Percentiles rank a stretch among this genome's conserved stretches.
phyloP scores from a whole-genome alignment of 2,797 vertebrate species.

The Callimico goeldii region DNA sequence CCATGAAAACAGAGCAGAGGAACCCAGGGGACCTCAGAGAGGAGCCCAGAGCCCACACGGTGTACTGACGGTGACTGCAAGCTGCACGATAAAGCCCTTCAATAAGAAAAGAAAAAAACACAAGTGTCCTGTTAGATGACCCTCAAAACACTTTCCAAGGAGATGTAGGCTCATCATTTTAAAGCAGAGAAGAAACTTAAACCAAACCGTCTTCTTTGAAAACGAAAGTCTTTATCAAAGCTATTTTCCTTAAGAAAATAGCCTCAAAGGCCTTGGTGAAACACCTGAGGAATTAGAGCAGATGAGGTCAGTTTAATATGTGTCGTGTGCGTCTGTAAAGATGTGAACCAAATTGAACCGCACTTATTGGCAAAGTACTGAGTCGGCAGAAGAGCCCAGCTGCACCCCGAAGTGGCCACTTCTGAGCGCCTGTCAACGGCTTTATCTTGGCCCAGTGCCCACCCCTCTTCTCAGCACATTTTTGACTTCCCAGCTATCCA shows the following conservation, averaged over 20 bases:
- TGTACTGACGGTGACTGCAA: fast-evolving
- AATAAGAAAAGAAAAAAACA: not conserved
- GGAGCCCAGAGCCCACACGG: fast-evolving
- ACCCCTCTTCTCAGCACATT: not conserved
- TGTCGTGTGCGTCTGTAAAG: not conserved
- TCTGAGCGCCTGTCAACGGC: not conserved
- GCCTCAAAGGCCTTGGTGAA: not conserved
- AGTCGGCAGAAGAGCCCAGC: slow-evolving; percentile 38
- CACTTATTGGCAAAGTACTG: slow-evolving; percentile 17
- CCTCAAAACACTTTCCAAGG: slow-evolving; percentile 11
- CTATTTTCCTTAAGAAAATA: slow-evolving; percentile 42
- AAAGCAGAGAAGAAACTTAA: slow-evolving; percentile 31
- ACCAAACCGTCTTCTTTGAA: slow-evolving; percentile 14
- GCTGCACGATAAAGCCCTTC: not conserved
- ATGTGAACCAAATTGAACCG: not conserved
- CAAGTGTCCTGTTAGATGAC: not conserved
- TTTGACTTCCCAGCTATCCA: slow-evolving; percentile 14
- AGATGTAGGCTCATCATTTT: not conserved
- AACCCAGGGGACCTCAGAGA: not conserved
- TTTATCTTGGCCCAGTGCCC: not conserved
- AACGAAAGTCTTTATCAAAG: slow-evolving; percentile 51
- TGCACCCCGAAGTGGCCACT: slow-evolving; percentile 10
- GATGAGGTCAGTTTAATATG: slow-evolving; percentile 44
- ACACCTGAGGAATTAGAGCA: slow-evolving; percentile 38
- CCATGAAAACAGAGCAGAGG: not conserved